Base-by-base conservation (phyloP, 2,888 invertebrate genomes). In the Lutraria lutraria region DNA sequence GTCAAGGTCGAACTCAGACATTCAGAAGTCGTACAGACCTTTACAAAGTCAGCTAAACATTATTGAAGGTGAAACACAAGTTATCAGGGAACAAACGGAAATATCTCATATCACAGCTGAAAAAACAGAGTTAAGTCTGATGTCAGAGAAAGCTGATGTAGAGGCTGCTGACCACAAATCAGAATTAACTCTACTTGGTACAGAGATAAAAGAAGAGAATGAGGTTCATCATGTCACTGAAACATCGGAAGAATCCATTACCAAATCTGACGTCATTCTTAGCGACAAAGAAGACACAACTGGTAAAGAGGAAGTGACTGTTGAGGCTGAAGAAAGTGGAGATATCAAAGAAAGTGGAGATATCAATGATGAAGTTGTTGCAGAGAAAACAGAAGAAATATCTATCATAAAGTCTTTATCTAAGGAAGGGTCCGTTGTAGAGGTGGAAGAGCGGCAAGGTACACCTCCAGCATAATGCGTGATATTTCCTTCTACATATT, bases 21-120 rank as follows among this genome's bases (percentile, higher is more conserved):
- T 80, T 0, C 34, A 81, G 15, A 91, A 86, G 81, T 53, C 90
- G 4, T 86, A 88, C 56, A 54, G 92, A 53, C 92, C 90, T 25
- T 82, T 92, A 43, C 91, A 88, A 43, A 89, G 54, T 79, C 92
- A 92, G 87, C 81, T 92, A n/a, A 91, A 63, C 63, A 89, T 91
- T 72, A 88, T 92, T 63, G 92, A 92, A 72, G 90, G 83, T 12
- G 90, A 90, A 34, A 85, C 91, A 19, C 83, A 91, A 52, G 88
- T 92, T n/a, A 92, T 92, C 21, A 25, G 92, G 60, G 92, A 92
- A 81, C 92, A 92, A 83, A 92, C 92, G 29, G 92, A 92, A 76
- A 31, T 92, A 19, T 92, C 92, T 29, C 89, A 91, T 34, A 31
- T 87, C 21, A 91, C 92, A 60, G 92, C 89, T 16, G 89, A 86